Percentiles rank a stretch among this genome's conserved stretches.
These are phyloP conservation scores for Shinisaurus crocodilurus DNA, from an alignment of 2,113 vertebrate genomes.

Conservation along the genomic window DNA sequence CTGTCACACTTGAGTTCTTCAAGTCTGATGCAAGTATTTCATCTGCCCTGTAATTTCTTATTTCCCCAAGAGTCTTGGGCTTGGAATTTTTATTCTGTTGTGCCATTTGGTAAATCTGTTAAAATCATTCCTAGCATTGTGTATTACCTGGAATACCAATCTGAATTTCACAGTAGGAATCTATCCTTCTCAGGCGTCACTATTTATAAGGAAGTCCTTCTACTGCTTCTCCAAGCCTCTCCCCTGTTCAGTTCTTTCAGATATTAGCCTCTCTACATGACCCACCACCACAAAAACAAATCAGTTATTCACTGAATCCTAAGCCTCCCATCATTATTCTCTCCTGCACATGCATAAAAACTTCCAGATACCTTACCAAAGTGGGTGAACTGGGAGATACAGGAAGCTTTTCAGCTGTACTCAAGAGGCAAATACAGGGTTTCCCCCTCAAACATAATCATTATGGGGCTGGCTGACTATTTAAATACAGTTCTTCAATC, in stretches of 20 bases:
- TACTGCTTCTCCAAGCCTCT: neutral
- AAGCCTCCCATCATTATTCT: neutral
- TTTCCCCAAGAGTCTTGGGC: neutral
- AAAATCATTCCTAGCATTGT: neutral
- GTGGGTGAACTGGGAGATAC: neutral
- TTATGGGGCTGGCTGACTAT: neutral
- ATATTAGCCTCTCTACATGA: neutral
- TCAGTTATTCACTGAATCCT: neutral
- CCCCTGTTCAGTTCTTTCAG: neutral
- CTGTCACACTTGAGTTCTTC: neutral
- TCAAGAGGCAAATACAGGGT: neutral
- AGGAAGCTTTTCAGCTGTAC: neutral
- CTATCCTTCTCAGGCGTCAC: neutral
- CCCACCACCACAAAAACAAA: neutral
- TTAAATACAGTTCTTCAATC: neutral
- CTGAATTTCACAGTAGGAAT: neutral
- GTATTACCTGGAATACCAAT: neutral
- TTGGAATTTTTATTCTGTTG: neutral
- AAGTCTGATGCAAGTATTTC: neutral
- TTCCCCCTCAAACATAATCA: neutral
- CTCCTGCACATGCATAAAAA: neutral
- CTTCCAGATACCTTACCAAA: neutral
- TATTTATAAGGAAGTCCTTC: neutral
- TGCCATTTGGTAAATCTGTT: neutral
- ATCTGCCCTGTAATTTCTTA: neutral